These are phyloP conservation scores for Corythornis cristatus DNA, from an alignment of 2,113 vertebrate genomes.

Conservation along the genomic window DNA sequence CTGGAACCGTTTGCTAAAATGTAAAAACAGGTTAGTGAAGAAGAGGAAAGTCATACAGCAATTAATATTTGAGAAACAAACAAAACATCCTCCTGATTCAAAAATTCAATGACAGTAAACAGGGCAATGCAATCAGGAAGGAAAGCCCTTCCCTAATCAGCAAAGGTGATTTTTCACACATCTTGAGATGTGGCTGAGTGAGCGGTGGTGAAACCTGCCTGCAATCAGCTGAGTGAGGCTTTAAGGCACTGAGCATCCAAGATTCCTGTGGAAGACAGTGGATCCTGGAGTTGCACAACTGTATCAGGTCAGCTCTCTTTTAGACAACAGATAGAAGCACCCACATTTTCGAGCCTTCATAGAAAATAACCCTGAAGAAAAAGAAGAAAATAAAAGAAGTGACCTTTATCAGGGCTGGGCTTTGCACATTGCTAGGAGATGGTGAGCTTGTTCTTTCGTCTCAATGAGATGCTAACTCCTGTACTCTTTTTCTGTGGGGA, in stretches of 20 bases:
- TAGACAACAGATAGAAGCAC: conserved; percentile 8
- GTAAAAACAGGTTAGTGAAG: conserved; percentile 48
- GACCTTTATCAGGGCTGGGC: not conserved
- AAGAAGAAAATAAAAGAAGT: not conserved
- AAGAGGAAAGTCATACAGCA: conserved; percentile 62
- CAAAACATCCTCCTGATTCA: conserved; percentile 55
- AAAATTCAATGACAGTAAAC: conserved; percentile 69
- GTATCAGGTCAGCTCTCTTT: conserved; percentile 49
- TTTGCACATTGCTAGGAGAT: not conserved
- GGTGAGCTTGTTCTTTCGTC: not conserved
- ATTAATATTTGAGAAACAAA: conserved; percentile 66
- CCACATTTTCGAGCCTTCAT: not conserved
- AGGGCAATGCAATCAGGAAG: conserved; percentile 62
- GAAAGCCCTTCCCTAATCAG: conserved; percentile 50
- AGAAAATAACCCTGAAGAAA: not conserved
- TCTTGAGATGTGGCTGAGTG: conserved; percentile 32
- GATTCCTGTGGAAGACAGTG: not conserved
- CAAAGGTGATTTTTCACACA: conserved; percentile 62
- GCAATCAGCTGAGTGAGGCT: conserved; percentile 8
- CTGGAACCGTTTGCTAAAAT: conserved; percentile 68
- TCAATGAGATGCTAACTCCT: conserved; percentile 16
- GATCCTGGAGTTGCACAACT: not conserved
- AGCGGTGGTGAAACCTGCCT: conserved; percentile 32
- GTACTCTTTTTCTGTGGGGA: not conserved
- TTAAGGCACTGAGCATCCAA: conserved; percentile 10